Percentiles rank a stretch among this genome's conserved stretches.
phyloP scores from a whole-genome alignment of 2,888 invertebrate genomes.

The Drosophila neonasuta region DNA sequence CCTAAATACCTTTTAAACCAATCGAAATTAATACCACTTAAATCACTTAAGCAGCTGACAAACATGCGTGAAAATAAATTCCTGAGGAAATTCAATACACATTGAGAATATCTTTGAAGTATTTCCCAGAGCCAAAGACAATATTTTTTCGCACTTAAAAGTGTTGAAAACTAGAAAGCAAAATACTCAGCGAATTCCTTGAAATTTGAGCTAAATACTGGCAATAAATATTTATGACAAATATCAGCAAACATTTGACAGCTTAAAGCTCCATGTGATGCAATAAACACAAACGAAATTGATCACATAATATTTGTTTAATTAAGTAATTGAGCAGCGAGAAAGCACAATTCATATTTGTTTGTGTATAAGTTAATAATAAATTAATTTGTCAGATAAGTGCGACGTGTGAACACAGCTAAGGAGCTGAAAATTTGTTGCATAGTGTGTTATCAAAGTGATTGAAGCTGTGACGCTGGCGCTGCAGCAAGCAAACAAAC shows the following conservation, averaged over 20 bases:
- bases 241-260: not conserved
- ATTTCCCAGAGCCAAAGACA: not conserved
- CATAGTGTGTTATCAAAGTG: slow-evolving; percentile 42
- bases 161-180: not conserved
- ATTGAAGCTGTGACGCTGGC: slow-evolving; percentile 46
- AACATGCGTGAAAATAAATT: not conserved
- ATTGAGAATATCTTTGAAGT: not conserved
- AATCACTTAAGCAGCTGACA: not conserved
- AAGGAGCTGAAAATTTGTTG: slow-evolving; percentile 20
- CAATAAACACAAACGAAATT: not conserved
- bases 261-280: not conserved
- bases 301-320: not conserved
- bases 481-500: slow-evolving; percentile 52
- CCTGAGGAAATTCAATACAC: not conserved
- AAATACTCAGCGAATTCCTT: not conserved
- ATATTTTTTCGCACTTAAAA: not conserved
- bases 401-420: slow-evolving; percentile 21
- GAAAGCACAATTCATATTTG: not conserved
- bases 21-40: not conserved
- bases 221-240: not conserved
- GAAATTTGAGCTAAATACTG: not conserved
- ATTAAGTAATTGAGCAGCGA: slow-evolving; percentile 10
- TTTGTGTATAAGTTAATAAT: not conserved
- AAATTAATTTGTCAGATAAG: slow-evolving; percentile 1
- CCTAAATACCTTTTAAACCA: not conserved